Evolutionary conservation across 2,888 invertebrate genomes (phyloP).

Genomic region (Archips crataeganus): DNA sequence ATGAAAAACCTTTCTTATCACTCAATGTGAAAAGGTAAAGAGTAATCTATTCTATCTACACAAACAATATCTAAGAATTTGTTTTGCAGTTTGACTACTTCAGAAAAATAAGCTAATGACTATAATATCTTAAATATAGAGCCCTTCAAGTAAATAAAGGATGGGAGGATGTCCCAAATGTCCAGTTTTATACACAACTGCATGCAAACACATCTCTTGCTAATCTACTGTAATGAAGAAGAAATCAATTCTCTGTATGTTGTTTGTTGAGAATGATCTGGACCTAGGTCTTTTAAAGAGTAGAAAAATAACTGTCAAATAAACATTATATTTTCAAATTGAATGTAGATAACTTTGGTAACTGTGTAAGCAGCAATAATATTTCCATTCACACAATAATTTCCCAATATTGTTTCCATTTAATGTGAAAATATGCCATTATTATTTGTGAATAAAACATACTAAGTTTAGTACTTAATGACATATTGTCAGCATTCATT

Average conservation of each 20-base stretch:
- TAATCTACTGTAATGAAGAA: neutral
- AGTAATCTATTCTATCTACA: neutral
- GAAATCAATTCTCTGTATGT: conserved; percentile 1
- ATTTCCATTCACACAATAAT: neutral
- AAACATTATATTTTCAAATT: neutral
- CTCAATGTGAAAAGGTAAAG: neutral
- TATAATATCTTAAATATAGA: neutral
- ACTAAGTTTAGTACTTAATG: conserved; percentile 37
- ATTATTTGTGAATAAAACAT: neutral
- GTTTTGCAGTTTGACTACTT: neutral
- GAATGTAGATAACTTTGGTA: neutral
- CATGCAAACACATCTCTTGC: neutral
- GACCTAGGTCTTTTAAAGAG: neutral
- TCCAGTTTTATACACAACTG: neutral
- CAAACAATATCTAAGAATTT: neutral
- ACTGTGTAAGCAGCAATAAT: neutral
- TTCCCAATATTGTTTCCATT: neutral
- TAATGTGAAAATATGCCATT: conserved; percentile 2
- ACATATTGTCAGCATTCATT: conserved; percentile 24
- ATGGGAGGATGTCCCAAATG: neutral
- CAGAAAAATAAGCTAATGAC: neutral
- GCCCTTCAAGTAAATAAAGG: neutral
- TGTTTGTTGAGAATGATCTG: neutral
- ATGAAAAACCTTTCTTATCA: neutral
- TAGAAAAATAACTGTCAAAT: neutral